Evolutionary conservation across 2,888 invertebrate genomes (phyloP).

Genomic region (Synergus umbraculus): DNA sequence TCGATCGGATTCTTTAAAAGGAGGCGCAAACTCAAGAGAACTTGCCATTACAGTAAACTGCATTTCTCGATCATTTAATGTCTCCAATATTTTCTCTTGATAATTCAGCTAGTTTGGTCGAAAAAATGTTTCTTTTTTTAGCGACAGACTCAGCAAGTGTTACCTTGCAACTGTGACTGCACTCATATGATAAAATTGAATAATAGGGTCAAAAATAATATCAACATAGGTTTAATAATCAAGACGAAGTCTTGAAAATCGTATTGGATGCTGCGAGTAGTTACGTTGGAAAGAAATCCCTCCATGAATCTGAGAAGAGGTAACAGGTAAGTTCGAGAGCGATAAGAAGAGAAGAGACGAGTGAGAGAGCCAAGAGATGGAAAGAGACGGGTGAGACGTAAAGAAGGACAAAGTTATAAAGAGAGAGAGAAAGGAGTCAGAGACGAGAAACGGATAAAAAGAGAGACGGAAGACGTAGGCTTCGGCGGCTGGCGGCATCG

Average conservation of each 20-base stretch:
- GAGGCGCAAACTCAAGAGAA: neutral
- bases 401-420: slow-evolving; percentile 44
- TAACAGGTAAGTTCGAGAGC: slow-evolving; percentile 48
- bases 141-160: no score
- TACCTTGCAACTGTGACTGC: no score
- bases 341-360: slow-evolving; percentile 53
- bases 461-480: slow-evolving; percentile 61
- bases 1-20: neutral
- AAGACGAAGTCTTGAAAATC: neutral
- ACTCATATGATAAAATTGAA: no score
- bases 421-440: slow-evolving; percentile 41
- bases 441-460: slow-evolving; percentile 52
- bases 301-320: slow-evolving; percentile 44
- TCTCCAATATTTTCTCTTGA: neutral
- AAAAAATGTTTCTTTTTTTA: neutral
- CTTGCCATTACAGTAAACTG: neutral
- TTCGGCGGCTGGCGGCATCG: slow-evolving; percentile 72
- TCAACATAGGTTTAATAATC: neutral
- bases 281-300: slow-evolving; percentile 53
- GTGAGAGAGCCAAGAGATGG: slow-evolving; percentile 45
- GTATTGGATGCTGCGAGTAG: slow-evolving; percentile 31
- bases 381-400: slow-evolving; percentile 42
- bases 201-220: neutral
- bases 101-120: neutral
- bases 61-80: neutral